phyloP scores from a whole-genome alignment of 1,140 invertebrate genomes.

The Ditylenchus dipsaci region DNA sequence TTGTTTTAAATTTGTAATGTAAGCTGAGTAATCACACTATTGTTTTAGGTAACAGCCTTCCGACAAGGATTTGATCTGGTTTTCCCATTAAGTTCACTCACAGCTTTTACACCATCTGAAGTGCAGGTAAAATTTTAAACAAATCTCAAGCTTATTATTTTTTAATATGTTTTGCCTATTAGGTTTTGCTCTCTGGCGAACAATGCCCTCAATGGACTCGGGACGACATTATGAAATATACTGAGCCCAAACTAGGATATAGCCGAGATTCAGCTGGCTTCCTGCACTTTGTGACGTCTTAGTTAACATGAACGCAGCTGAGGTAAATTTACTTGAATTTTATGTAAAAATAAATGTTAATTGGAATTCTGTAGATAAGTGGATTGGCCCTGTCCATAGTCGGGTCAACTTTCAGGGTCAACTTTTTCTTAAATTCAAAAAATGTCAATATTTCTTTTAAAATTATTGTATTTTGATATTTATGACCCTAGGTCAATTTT shows the following conservation, averaged over 20 bases:
- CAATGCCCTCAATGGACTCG: slow-evolving; percentile 90
- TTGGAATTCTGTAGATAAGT: neutral
- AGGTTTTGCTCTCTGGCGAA: slow-evolving; percentile 77
- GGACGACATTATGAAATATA: slow-evolving; percentile 91
- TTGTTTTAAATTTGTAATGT: too few relatives aligned
- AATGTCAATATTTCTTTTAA: too few relatives aligned
- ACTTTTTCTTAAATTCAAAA: too few relatives aligned
- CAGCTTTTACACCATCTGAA: slow-evolving; percentile 85
- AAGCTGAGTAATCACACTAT: too few relatives aligned
- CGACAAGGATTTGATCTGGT: slow-evolving; percentile 81
- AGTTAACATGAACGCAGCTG: slow-evolving; percentile 76
- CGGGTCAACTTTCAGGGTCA: too few relatives aligned
- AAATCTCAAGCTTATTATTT: neutral
- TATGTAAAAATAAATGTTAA: neutral
- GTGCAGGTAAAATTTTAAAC: slow-evolving; percentile 70
- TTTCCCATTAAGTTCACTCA: slow-evolving; percentile 78
- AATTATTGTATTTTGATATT: too few relatives aligned
- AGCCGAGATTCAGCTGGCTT: slow-evolving; percentile 92
- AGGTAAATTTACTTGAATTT: slow-evolving; percentile 59
- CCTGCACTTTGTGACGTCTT: slow-evolving; percentile 91
- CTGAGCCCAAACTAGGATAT: slow-evolving; percentile 96
- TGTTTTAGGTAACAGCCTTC: slow-evolving; percentile 50
- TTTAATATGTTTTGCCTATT: slow-evolving; percentile 35
- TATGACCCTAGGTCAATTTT: too few relatives aligned
- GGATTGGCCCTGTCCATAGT: too few relatives aligned